Conservation (phyloP, 2,888 invertebrate genomes). For the Pandemis corylana region DNA sequence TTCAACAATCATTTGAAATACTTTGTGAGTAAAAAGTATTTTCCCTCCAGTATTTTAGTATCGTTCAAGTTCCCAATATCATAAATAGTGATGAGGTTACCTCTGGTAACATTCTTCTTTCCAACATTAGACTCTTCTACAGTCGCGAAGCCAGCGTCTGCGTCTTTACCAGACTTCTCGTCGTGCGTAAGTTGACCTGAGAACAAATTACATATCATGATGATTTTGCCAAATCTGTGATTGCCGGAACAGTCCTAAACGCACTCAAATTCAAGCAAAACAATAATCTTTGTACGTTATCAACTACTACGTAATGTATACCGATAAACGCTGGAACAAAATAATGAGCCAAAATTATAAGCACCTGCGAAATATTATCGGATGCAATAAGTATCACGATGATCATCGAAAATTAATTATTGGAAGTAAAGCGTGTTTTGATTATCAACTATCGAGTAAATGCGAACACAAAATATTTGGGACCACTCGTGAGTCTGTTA, state of each 20-base stretch:
- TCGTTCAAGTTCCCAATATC: no score
- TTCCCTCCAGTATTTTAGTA: background rate
- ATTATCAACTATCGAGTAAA: background rate
- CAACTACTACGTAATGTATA: background rate
- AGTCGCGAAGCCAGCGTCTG: slow-evolving; percentile 56
- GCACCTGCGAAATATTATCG: background rate
- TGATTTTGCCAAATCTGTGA: background rate
- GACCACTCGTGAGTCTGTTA: background rate
- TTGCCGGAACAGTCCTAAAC: no score
- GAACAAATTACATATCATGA: background rate
- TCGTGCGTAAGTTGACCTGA: slow-evolving; percentile 48
- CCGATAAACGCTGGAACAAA: background rate
- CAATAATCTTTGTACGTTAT: background rate
- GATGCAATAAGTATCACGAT: background rate
- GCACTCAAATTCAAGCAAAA: background rate
- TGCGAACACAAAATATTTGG: background rate
- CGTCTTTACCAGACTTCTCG: slow-evolving; percentile 40
- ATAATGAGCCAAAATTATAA: background rate
- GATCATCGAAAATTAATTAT: background rate
- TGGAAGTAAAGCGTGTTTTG: background rate
- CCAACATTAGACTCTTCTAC: slow-evolving; percentile 56
- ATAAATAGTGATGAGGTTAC: slow-evolving; percentile 43
- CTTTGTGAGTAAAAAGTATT: no score
- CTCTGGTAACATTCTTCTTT: slow-evolving; percentile 52
- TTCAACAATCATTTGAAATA: no score